Base-by-base conservation (phyloP, 92 coral and sea anemone species). In the Metridium senile region DNA sequence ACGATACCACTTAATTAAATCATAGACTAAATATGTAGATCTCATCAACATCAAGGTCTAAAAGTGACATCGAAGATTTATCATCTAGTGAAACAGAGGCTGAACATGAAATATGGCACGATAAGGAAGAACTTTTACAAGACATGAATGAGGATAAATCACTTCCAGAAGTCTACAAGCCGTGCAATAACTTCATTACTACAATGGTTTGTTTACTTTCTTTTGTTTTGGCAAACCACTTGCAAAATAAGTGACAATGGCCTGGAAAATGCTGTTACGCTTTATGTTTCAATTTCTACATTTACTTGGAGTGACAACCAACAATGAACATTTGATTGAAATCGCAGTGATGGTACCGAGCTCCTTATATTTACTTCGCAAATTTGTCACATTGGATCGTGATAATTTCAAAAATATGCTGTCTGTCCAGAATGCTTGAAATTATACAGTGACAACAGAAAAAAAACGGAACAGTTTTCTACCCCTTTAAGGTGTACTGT, bases 171-270 rank as follows among this genome's bases (percentile, higher is more conserved):
- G 74, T n/a, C n/a, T n/a, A n/a, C n/a, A n/a, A n/a, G n/a, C n/a
- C n/a, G n/a, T n/a, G n/a, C n/a, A n/a, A n/a, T n/a, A n/a, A n/a
- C n/a, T n/a, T n/a, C n/a, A n/a, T n/a, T n/a, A n/a, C n/a, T n/a
- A n/a, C n/a, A n/a, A n/a, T n/a, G n/a, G n/a, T n/a, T n/a, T n/a
- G n/a, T n/a, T n/a, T n/a, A n/a, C n/a, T n/a, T n/a, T n/a, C n/a
- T n/a, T n/a, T n/a, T n/a, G n/a, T n/a, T n/a, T n/a, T n/a, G n/a
- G n/a, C n/a, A n/a, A n/a, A n/a, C 88, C 17, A 69, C 81, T 26
- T 84, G 83, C 80, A 80, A 79, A 33, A 58, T 84, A 56, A 88
- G 89, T 70, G 87, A 83, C 78, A 87, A 87, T 83, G 91, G 88
- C 19, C 72, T 87, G 8, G 91, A 87, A 76, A 83, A 88, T n/a